A percentile compares a stretch with the other conserved stretches of the same genome.
These are phyloP conservation scores for Megalops atlanticus DNA, from an alignment of 2,113 vertebrate genomes.

Conservation along the genomic window DNA sequence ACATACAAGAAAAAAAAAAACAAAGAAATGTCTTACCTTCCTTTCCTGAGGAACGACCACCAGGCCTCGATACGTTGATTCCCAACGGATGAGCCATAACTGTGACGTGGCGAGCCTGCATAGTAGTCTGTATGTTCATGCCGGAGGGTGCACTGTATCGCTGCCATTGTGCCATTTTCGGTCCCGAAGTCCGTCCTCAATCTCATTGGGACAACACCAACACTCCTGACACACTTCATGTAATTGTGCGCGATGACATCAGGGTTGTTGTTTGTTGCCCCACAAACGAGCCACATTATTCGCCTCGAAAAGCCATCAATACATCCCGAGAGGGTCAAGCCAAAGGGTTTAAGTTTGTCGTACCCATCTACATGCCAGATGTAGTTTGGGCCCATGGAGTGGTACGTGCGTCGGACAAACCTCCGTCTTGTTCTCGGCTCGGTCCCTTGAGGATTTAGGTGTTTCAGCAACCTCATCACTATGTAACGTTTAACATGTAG, in stretches of 20 bases:
- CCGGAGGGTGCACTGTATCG: constrained; percentile 14
- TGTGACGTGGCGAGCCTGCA: constrained; percentile 1
- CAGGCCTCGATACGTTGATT: constrained; percentile 7
- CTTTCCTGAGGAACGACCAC: constrained; percentile 22
- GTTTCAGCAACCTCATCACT: too few relatives aligned
- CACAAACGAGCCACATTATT: constrained; percentile 17
- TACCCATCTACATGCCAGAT: constrained; percentile 21
- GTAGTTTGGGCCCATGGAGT: constrained; percentile 18
- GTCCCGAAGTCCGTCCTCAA: constrained; percentile 2
- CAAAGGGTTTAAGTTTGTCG: too few relatives aligned
- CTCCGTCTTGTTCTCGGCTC: background rate
- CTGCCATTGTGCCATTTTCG: constrained; percentile 15
- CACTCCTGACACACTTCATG: background rate
- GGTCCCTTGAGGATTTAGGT: constrained; percentile 12
- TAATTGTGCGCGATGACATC: constrained; percentile 8
- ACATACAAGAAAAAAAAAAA: background rate
- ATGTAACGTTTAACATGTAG: too few relatives aligned
- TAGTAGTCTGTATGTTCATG: background rate
- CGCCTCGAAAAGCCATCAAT: constrained; percentile 24
- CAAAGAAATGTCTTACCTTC: constrained; percentile 25
- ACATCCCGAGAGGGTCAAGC: background rate
- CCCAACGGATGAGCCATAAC: background rate
- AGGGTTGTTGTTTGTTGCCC: constrained; percentile 10
- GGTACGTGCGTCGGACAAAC: background rate
- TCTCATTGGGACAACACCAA: constrained; percentile 7